Evolutionary conservation across 1,140 invertebrate species (phyloP), one percentile per base, ranked within the genome.

Genomic region (Rhagoletis zephyria): DNA sequence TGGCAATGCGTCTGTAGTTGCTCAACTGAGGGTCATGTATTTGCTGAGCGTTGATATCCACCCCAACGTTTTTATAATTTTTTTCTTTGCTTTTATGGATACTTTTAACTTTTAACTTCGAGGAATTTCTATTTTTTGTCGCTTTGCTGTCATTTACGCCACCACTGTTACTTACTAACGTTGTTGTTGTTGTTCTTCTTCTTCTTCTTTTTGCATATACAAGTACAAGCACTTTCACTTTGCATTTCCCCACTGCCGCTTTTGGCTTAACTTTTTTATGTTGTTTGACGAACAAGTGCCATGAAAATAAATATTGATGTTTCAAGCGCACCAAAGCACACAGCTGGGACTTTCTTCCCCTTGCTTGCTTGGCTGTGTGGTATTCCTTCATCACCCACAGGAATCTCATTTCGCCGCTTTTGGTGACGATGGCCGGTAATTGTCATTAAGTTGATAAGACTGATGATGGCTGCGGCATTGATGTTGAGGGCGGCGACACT

Each of bases 361-460:
- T n/a, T n/a, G n/a, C n/a, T n/a, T 30, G 42, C 42, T 48, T 56
- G 42, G 40, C 67, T 30, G 6, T 12, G 67, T 74, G 45, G 67
- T 42, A n/a, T 67, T 67, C 30, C 42, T 74, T 16, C 45, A 5
- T 16, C 45, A 5, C 12, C 42, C 67, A 40, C 45, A 45, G 12
- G 74, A 56, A 56, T 14, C 45, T 81, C 48, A 81, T 81, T 81
- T 81, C n/a, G 16, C n/a, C 19, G 74, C 48, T 56, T 56, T 56
- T 56, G 45, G 42, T 48, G 67, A n/a, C 45, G 67, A 74, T 56
- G 48, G 48, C 74, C 48, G 48, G 74, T 81, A 81, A 81, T 81
- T 81, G 74, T 81, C 74, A 81, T 81, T 81, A 74, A 81, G 48
- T 81, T 81, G 74, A 81, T 81, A 81, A 56, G 74, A 56, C 74